Evolutionary conservation across 2,797 vertebrate species (phyloP).

Genomic region (Tarsius wallacei): DNA sequence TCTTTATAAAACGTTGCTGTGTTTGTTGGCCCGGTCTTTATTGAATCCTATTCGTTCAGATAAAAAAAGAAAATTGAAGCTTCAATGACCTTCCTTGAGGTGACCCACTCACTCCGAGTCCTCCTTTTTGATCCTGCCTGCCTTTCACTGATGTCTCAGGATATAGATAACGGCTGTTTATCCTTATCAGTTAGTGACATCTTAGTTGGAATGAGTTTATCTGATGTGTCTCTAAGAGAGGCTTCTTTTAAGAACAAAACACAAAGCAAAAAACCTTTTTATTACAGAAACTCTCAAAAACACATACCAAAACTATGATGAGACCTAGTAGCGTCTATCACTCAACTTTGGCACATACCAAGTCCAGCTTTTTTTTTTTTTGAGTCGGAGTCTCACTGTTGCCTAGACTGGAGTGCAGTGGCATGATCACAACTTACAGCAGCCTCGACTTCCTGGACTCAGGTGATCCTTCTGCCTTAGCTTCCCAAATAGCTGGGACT

Average conservation of each 20-base stretch:
- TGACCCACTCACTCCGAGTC: fast-evolving
- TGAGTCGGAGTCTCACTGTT: too few species aligned
- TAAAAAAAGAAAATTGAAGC: background rate
- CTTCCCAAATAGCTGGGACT: too few species aligned
- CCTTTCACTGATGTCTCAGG: background rate
- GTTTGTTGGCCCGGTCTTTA: background rate
- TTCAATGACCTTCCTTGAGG: background rate
- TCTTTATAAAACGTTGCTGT: background rate
- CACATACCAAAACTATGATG: background rate
- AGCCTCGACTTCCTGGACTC: too few species aligned
- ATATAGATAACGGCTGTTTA: constrained; percentile 19
- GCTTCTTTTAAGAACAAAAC: background rate
- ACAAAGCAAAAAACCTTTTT: background rate
- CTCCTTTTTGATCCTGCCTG: background rate
- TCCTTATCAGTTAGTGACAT: constrained; percentile 26
- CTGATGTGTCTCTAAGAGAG: constrained; percentile 12
- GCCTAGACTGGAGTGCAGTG: too few species aligned
- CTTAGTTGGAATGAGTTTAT: constrained; percentile 40
- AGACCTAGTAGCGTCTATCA: background rate
- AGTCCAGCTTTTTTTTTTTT: too few species aligned
- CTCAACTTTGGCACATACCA: background rate
- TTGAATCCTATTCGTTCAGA: background rate
- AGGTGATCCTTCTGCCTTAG: too few species aligned
- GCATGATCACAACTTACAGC: too few species aligned
- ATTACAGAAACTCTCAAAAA: constrained; percentile 52